Evolutionary conservation across 1,140 invertebrate species (phyloP).

Genomic region (Lucilia sericata): DNA sequence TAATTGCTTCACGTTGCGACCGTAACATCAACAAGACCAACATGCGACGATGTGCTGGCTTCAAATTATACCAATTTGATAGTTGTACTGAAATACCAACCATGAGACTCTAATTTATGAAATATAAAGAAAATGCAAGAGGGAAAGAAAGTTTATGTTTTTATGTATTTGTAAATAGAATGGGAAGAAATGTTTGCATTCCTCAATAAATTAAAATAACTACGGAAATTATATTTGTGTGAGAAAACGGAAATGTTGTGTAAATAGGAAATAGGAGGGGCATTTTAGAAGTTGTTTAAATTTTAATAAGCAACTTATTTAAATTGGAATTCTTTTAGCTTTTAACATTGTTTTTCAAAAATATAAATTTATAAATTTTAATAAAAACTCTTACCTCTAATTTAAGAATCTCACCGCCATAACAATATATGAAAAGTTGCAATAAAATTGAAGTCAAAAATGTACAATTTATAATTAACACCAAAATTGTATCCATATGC

Average conservation of each 20-base stretch:
- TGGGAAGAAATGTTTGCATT: neutral
- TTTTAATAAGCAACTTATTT: too few species aligned
- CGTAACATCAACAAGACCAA: slow-evolving; percentile 58
- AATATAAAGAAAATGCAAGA: neutral
- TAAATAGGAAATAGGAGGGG: neutral
- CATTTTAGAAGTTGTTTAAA: neutral
- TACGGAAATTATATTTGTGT: slow-evolving; percentile 2
- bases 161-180: neutral
- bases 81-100: slow-evolving; percentile 57
- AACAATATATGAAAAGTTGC: slow-evolving; percentile 64
- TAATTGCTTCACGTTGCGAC: slow-evolving; percentile 56
- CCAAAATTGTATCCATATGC: slow-evolving; percentile 57
- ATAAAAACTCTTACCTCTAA: slow-evolving; percentile 51
- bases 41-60: slow-evolving; percentile 52
- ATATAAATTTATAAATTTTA: too few species aligned
- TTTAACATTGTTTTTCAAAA: too few species aligned
- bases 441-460: slow-evolving; percentile 61
- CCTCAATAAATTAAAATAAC: neutral
- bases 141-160: neutral
- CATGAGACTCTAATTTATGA: slow-evolving; percentile 54
- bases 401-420: slow-evolving; percentile 63
- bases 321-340: too few species aligned
- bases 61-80: slow-evolving; percentile 56
- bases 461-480: slow-evolving; percentile 54
- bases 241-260: slow-evolving; percentile 32